A percentile compares a stretch with the other conserved stretches of the same genome.
Conservation (phyloP, 2,888 invertebrate genomes). For the Acrobasis suavella region DNA sequence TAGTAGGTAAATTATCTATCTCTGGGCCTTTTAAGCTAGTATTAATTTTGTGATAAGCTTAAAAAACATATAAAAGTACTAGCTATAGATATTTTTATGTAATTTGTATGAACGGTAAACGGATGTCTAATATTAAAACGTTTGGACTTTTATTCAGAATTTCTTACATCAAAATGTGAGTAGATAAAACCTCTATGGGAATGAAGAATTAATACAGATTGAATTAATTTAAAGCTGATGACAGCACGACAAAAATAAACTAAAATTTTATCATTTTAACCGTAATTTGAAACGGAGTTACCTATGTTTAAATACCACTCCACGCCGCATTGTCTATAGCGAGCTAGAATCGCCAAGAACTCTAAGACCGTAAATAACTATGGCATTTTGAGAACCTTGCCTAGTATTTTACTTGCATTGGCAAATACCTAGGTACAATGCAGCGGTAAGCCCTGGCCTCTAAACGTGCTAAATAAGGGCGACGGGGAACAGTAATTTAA, state of each 20-base stretch:
- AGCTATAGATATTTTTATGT: too few relatives aligned
- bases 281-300: neutral
- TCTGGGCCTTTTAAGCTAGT: too few relatives aligned
- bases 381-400: constrained; percentile 76
- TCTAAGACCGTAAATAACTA: constrained; percentile 74
- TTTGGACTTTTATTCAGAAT: too few relatives aligned
- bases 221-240: neutral
- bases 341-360: constrained; percentile 38
- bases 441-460: constrained; percentile 67
- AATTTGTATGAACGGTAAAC: too few relatives aligned
- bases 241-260: neutral
- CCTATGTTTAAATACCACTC: neutral
- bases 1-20: too few relatives aligned
- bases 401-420: constrained; percentile 80
- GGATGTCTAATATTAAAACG: too few relatives aligned
- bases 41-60: too few relatives aligned
- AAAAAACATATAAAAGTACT: too few relatives aligned
- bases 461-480: constrained; percentile 62
- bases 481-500: constrained; percentile 55
- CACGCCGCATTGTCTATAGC: constrained; percentile 1
- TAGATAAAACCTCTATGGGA: too few relatives aligned
- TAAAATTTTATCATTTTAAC: neutral
- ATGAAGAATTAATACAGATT: too few relatives aligned
- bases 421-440: constrained; percentile 80
- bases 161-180: too few relatives aligned